Evolutionary conservation across 1,140 invertebrate genomes (phyloP).

Genomic region (Acyrthosiphon pisum): DNA sequence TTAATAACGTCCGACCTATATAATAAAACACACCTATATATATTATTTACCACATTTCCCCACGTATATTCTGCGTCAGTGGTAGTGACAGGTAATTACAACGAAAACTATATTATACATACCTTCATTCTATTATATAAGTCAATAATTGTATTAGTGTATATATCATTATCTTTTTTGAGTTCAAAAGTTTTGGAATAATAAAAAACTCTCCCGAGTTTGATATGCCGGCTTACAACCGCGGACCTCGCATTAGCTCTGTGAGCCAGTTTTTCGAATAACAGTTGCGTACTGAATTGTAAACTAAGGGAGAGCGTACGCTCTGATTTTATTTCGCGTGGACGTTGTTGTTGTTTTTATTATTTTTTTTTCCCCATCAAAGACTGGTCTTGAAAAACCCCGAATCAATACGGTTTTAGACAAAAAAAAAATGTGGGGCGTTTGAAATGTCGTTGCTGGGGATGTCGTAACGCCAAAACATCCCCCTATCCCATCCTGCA

Average conservation of each 20-base stretch:
- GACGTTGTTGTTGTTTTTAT: neutral
- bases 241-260: neutral
- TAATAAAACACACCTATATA: neutral
- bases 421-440: neutral
- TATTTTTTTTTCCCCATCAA: neutral
- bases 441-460: neutral
- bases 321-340: neutral
- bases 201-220: neutral
- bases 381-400: neutral
- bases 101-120: neutral
- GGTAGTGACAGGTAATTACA: neutral
- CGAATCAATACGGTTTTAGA: neutral
- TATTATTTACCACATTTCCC: neutral
- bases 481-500: neutral
- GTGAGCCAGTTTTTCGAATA: neutral
- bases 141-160: neutral
- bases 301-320: neutral
- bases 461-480: too few species aligned
- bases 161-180: neutral
- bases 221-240: neutral
- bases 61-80: neutral
- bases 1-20: neutral
- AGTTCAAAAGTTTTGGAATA: neutral
- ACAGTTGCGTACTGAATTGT: neutral
- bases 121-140: neutral